phyloP scores from a whole-genome alignment of 1,140 invertebrate species.

The Lepidurus couesii region DNA sequence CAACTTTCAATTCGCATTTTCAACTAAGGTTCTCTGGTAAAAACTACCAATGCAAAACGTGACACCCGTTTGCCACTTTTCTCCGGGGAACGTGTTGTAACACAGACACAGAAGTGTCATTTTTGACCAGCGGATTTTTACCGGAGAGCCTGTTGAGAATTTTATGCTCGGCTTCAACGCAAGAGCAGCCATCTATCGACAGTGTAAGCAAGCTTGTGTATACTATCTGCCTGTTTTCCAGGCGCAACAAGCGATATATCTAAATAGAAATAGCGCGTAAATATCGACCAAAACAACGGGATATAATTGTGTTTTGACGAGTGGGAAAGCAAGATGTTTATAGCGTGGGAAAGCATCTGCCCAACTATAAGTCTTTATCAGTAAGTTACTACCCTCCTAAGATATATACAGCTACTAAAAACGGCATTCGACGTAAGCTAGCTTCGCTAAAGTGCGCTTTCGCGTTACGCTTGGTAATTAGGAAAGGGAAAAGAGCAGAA shows the following conservation, averaged over 20 bases:
- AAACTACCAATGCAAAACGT: too few species aligned
- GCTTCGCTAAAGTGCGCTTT: background rate
- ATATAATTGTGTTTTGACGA: background rate
- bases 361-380: conserved; percentile 8
- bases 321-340: background rate
- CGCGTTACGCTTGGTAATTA: background rate
- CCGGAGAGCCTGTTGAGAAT: too few species aligned
- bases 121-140: too few species aligned
- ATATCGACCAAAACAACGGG: too few species aligned
- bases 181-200: too few species aligned
- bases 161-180: too few species aligned
- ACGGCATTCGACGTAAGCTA: background rate
- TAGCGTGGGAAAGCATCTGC: conserved; percentile 3
- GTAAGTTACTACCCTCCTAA: background rate
- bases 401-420: conserved; percentile 10
- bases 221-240: background rate
- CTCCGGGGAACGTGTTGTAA: too few species aligned
- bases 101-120: too few species aligned
- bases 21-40: too few species aligned
- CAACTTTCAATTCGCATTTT: too few species aligned
- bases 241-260: background rate
- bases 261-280: background rate
- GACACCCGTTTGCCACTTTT: too few species aligned
- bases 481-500: background rate
- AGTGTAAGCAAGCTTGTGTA: background rate